Percentiles rank a stretch among this genome's conserved stretches.
phyloP scores from a whole-genome alignment of 1,140 invertebrate genomes.

The Drosophila willistoni region DNA sequence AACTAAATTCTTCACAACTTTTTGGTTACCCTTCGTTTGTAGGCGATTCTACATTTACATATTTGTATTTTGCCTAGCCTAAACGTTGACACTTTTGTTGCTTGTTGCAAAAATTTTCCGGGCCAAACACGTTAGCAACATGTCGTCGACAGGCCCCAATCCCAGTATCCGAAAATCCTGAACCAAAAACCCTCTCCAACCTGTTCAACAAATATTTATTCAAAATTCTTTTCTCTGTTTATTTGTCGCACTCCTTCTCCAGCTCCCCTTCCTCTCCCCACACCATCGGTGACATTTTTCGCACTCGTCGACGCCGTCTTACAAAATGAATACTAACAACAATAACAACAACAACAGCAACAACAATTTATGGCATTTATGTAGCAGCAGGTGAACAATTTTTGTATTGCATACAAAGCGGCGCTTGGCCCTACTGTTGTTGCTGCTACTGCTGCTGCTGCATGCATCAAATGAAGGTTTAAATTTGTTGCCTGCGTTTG shows the following conservation, averaged over 20 bases:
- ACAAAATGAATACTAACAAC: constrained; percentile 52
- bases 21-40: constrained; percentile 1
- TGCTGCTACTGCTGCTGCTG: background rate
- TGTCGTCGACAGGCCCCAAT: constrained; percentile 24
- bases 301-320: constrained; percentile 31
- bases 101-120: constrained; percentile 29
- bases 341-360: constrained; percentile 50
- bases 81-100: constrained; percentile 62
- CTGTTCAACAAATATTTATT: constrained; percentile 63
- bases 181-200: background rate
- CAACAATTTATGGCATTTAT: constrained; percentile 74
- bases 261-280: constrained; percentile 21
- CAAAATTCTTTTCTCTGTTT: constrained; percentile 58
- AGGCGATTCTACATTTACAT: constrained; percentile 3
- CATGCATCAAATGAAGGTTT: constrained; percentile 32
- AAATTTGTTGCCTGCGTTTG: constrained; percentile 46
- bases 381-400: constrained; percentile 48
- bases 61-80: constrained; percentile 29
- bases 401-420: constrained; percentile 61
- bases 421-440: constrained; percentile 22
- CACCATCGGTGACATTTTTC: constrained; percentile 49
- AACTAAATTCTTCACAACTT: background rate
- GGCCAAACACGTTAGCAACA: constrained; percentile 33
- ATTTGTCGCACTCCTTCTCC: constrained; percentile 31
- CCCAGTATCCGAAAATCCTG: background rate